Evolutionary conservation across 2,888 invertebrate species (phyloP).

Genomic region (Galeopsomyia nigrocyanea): DNA sequence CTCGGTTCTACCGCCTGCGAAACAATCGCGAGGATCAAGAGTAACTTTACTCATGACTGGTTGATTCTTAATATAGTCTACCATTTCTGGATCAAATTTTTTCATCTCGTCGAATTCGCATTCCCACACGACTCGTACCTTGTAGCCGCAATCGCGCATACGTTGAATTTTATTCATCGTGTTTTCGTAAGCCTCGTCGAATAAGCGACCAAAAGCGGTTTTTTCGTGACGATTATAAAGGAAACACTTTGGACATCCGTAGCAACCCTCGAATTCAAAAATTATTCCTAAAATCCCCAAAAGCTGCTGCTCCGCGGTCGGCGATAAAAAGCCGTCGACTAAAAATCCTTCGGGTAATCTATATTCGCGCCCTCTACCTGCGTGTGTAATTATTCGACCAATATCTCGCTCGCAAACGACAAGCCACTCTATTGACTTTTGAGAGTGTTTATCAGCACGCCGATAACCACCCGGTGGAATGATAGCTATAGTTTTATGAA

Average conservation of each 20-base stretch:
- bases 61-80: neutral
- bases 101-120: conserved; percentile 37
- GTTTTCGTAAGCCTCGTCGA: neutral
- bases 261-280: neutral
- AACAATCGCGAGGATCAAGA: conserved; percentile 42
- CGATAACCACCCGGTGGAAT: no score
- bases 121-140: conserved; percentile 42
- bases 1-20: conserved; percentile 55
- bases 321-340: no score
- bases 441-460: neutral
- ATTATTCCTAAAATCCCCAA: neutral
- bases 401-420: no score
- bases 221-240: neutral
- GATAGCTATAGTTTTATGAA: neutral
- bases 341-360: no score
- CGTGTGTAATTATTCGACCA: no score
- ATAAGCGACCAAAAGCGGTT: neutral
- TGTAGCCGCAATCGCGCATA: neutral
- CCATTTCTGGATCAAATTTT: neutral
- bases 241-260: neutral
- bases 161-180: neutral
- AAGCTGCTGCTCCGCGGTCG: no score
- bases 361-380: neutral
- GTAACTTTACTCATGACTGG: neutral
- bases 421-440: neutral